Base-by-base conservation (phyloP, 2,888 invertebrate genomes). In the Leptura quadrifasciata region DNA sequence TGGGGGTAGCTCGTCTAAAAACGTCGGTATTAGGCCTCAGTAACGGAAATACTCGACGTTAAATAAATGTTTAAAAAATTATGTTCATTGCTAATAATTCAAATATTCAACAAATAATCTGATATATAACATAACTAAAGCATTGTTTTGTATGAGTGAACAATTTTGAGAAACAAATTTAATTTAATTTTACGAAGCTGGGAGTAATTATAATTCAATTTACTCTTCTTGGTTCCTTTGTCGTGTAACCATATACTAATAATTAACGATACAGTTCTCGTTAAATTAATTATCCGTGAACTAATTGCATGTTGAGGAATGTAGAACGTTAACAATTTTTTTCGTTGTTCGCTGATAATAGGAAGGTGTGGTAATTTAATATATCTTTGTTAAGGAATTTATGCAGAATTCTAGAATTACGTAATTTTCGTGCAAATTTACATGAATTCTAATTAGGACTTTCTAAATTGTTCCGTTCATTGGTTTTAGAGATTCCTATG, bases 341-440 rank as follows among this genome's bases (percentile, higher is more conserved):
- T 21, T n/a, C 15, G 5, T 12, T 24, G n/a, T 15, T 3, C 3
- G 58, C 24, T 12, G 21, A 21, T 20, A 57, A 24, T 12, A n/a
- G 52, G 10, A 17, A 52, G 15, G 15, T 15, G 57, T 58, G 58
- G 58, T 58, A 58, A 58, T 58, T 58, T 58, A 58, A 58, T 58
- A 58, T 27, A 10, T 4, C 21, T 57, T 24, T 58, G 27, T 58
- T n/a, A n/a, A 58, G 24, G n/a, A 58, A 58, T 58, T 58, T 58
- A 12, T 58, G 8, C 12, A 47, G 15, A 47, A 47, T n/a, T 47
- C 47, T n/a, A n/a, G n/a, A 47, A 3, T 47, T 47, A 47, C n/a
- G 47, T 47, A 47, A 47, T 47, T 47, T 47, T 47, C 47, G 4
- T 47, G 47, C 47, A 12, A 47, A 15, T 47, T n/a, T n/a, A n/a